phyloP scores from a whole-genome alignment of 2,888 invertebrate species.

The Morpho deidamia region DNA sequence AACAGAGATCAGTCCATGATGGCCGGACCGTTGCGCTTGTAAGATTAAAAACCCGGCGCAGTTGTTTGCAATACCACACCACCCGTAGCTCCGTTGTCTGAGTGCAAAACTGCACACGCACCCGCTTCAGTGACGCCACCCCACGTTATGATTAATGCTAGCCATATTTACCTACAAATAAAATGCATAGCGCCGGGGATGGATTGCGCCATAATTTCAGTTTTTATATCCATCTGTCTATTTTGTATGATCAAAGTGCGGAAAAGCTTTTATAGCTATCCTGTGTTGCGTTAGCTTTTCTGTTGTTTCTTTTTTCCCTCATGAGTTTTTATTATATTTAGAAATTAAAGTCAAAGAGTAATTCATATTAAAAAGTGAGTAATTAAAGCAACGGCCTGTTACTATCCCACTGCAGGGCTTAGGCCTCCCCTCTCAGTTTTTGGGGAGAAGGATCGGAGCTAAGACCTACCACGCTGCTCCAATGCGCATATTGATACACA shows the following conservation, averaged over 20 bases:
- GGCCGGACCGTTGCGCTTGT: slow-evolving; percentile 4
- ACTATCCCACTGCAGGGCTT: too few relatives aligned
- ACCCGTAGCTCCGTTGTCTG: slow-evolving; percentile 26
- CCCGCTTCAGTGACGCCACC: slow-evolving; percentile 41
- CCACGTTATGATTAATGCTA: slow-evolving; percentile 61
- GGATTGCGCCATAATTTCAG: slow-evolving; percentile 53
- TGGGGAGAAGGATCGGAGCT: too few relatives aligned
- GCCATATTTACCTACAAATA: slow-evolving; percentile 41
- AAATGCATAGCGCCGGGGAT: slow-evolving; percentile 23
- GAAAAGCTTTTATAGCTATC: slow-evolving; percentile 32
- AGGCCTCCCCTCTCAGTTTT: too few relatives aligned
- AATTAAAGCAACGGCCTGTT: too few relatives aligned
- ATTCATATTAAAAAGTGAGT: too few relatives aligned
- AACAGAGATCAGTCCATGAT: slow-evolving; percentile 2
- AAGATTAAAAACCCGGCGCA: slow-evolving; percentile 39
- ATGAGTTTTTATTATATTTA: not conserved
- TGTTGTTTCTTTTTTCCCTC: not conserved
- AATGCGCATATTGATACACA: too few relatives aligned
- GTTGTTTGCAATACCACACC: slow-evolving; percentile 52
- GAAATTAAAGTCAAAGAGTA: too few relatives aligned
- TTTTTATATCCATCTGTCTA: slow-evolving; percentile 55
- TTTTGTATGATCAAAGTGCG: slow-evolving; percentile 49
- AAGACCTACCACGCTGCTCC: too few relatives aligned
- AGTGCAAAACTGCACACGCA: slow-evolving; percentile 50
- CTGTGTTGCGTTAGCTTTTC: slow-evolving; percentile 9